Evolutionary conservation across 2,888 invertebrate genomes (phyloP).

Genomic region (Tuta absoluta): DNA sequence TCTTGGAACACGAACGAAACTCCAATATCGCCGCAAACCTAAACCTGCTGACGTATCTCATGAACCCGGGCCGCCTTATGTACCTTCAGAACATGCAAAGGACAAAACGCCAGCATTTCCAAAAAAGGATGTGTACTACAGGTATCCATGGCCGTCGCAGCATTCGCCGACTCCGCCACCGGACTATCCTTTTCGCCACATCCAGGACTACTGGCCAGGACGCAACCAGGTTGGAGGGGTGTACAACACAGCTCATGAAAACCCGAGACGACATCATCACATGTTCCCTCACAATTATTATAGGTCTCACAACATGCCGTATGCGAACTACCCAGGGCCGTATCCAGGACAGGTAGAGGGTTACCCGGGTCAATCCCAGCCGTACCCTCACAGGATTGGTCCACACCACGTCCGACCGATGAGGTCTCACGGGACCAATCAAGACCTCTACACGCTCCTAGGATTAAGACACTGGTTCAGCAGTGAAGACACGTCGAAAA

Average conservation of each 20-base stretch:
- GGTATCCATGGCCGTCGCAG: conserved; percentile 71
- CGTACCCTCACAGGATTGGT: conserved; percentile 57
- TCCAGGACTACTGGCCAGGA: conserved; percentile 75
- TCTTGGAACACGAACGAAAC: conserved; percentile 72
- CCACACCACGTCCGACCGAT: conserved; percentile 53
- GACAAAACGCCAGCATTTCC: conserved; percentile 37
- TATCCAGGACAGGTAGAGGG: conserved; percentile 53
- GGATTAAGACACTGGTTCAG: conserved; percentile 77
- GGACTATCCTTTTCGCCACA: conserved; percentile 69
- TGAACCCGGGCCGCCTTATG: not conserved
- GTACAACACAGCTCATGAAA: conserved; percentile 64
- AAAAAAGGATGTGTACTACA: conserved; percentile 59
- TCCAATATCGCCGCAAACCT: conserved; percentile 70
- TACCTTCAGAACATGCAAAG: not conserved
- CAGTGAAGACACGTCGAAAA: conserved; percentile 72
- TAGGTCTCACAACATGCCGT: conserved; percentile 58
- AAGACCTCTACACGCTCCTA: conserved; percentile 71
- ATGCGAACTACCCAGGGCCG: conserved; percentile 43
- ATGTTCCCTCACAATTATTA: conserved; percentile 66
- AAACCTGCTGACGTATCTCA: conserved; percentile 46
- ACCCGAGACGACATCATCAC: conserved; percentile 73
- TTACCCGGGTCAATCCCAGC: conserved; percentile 57
- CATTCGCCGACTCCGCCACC: conserved; percentile 66
- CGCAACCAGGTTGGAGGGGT: conserved; percentile 66
- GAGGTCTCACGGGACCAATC: conserved; percentile 59